Percentiles rank a stretch among this genome's conserved stretches.
Evolutionary conservation across 2,113 vertebrate species (phyloP).

Genomic region (Toxotes chatareus): DNA sequence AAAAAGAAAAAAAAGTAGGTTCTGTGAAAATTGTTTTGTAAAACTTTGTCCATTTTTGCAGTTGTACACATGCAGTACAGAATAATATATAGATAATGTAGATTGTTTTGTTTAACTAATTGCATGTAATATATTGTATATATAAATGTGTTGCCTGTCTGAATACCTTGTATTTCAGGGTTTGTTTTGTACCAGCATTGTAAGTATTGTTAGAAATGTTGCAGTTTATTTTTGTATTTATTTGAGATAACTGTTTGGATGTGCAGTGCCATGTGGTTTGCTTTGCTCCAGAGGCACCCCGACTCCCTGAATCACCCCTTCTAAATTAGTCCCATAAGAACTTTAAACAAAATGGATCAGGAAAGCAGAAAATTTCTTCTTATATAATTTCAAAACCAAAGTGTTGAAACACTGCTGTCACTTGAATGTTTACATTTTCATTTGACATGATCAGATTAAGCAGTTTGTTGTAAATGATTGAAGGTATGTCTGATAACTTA

Average conservation of each 20-base stretch:
- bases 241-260: slow-evolving; percentile 78
- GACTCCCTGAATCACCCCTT: neutral
- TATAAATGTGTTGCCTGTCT: slow-evolving; percentile 87
- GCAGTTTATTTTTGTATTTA: slow-evolving; percentile 89
- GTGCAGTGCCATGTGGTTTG: slow-evolving; percentile 86
- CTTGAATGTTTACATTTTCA: slow-evolving; percentile 25
- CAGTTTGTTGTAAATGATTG: slow-evolving; percentile 35
- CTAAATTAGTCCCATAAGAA: neutral
- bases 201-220: slow-evolving; percentile 86
- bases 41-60: slow-evolving; percentile 85
- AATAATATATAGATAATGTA: slow-evolving; percentile 73
- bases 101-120: slow-evolving; percentile 84
- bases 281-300: slow-evolving; percentile 51
- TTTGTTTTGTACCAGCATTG: slow-evolving; percentile 93
- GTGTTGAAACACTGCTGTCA: slow-evolving; percentile 17
- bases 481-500: slow-evolving; percentile 39
- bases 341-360: slow-evolving; percentile 3
- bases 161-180: slow-evolving; percentile 89
- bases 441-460: neutral
- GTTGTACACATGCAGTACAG: slow-evolving; percentile 85
- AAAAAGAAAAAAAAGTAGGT: slow-evolving; percentile 51
- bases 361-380: slow-evolving; percentile 4
- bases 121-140: slow-evolving; percentile 94
- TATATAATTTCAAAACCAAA: slow-evolving; percentile 37
- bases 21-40: slow-evolving; percentile 88